Percentiles rank a stretch among this genome's conserved stretches.
These are phyloP conservation scores for Hypercompe scribonia DNA, from an alignment of 2,888 invertebrate species.

Conservation along the genomic window DNA sequence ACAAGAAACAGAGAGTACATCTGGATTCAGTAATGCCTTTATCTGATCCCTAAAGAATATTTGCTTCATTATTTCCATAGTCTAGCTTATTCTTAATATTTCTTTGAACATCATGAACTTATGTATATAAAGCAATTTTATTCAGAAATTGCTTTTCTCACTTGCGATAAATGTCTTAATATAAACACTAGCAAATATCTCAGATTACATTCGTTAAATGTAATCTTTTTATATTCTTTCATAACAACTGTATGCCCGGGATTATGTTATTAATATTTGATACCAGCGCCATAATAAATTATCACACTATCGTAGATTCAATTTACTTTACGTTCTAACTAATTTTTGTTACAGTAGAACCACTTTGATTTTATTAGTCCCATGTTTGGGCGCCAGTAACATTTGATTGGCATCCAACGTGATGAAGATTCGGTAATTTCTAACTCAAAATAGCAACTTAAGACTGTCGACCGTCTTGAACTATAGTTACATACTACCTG, in stretches of 20 bases:
- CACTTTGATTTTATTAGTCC: slow-evolving; percentile 37
- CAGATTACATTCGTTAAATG: background rate
- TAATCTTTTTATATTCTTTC: background rate
- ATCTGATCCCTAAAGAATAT: background rate
- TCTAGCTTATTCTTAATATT: background rate
- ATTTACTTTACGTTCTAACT: slow-evolving; percentile 11
- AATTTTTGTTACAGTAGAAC: slow-evolving; percentile 28
- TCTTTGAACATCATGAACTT: background rate
- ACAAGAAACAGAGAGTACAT: background rate
- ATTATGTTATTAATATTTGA: background rate
- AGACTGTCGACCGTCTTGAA: slow-evolving; percentile 6
- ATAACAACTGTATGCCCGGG: background rate
- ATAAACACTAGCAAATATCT: background rate
- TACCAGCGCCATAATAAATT: background rate
- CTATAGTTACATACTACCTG: background rate
- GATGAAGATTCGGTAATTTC: slow-evolving; percentile 16
- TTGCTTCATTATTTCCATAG: background rate
- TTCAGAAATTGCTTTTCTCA: background rate
- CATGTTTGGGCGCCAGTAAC: slow-evolving; percentile 31
- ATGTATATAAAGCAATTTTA: background rate
- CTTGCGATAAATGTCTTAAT: background rate
- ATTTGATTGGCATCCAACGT: slow-evolving; percentile 26
- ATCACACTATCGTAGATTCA: background rate
- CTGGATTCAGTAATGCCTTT: background rate
- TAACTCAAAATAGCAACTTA: slow-evolving; percentile 17